Evolutionary conservation across 2,888 invertebrate genomes (phyloP).

Genomic region (Rhagonycha fulva): DNA sequence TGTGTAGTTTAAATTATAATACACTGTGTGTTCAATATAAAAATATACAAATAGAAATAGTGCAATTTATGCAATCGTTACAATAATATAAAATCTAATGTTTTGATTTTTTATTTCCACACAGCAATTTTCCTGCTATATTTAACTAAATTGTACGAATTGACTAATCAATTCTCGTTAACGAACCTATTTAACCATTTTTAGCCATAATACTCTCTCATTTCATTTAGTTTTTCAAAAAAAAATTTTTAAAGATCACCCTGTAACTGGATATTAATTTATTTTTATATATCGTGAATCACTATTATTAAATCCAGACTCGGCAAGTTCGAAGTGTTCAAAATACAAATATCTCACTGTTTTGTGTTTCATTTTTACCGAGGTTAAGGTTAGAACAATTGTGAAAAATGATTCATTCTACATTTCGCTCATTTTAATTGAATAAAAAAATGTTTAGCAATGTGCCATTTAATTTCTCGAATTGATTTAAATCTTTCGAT

Average conservation of each 20-base stretch:
- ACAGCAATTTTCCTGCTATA: neutral
- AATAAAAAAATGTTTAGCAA: neutral
- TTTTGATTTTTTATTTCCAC: neutral
- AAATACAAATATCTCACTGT: neutral
- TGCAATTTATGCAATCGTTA: neutral
- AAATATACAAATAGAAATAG: neutral
- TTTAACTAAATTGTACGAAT: neutral
- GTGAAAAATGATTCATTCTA: conserved; percentile 8
- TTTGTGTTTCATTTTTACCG: neutral
- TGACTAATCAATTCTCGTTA: neutral
- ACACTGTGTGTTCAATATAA: neutral
- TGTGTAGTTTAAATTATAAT: neutral
- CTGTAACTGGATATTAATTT: neutral
- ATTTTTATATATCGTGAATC: neutral
- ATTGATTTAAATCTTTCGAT: conserved; percentile 1
- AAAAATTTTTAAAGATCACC: neutral
- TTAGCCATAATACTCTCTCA: no score
- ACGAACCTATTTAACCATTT: neutral
- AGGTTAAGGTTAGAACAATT: conserved; percentile 19
- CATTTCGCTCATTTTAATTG: conserved; percentile 8
- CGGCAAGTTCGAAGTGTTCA: neutral
- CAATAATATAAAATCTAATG: neutral
- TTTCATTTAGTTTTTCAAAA: neutral
- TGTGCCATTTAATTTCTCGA: neutral
- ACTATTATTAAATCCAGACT: neutral